Evolutionary conservation across 2,797 vertebrate species (phyloP).

Genomic region (Enteromius paludinosus): DNA sequence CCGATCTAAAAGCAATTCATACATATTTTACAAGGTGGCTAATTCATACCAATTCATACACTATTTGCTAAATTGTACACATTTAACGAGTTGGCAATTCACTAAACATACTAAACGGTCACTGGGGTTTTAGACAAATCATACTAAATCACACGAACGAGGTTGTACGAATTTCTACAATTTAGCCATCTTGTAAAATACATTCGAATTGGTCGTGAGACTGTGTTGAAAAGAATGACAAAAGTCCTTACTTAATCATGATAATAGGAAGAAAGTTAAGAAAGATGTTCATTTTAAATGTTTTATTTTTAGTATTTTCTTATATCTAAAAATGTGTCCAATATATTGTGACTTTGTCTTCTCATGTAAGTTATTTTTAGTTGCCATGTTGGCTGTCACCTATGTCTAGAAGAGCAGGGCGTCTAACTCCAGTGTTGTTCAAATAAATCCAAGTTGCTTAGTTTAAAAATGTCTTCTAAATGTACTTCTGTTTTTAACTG

Average conservation of each 20-base stretch:
- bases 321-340: not conserved
- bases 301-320: not conserved
- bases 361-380: not conserved
- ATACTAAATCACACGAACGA: too few species aligned
- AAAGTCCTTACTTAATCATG: not conserved
- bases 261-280: not conserved
- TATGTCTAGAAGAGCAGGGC: not conserved
- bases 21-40: too few species aligned
- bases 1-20: too few species aligned
- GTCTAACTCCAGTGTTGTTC: not conserved
- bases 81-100: too few species aligned
- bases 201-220: too few species aligned
- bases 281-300: not conserved
- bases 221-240: too few species aligned
- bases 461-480: not conserved
- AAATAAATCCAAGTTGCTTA: not conserved
- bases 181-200: too few species aligned
- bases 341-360: not conserved
- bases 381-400: not conserved
- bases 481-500: constrained; percentile 19
- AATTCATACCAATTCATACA: too few species aligned
- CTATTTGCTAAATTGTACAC: too few species aligned
- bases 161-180: too few species aligned
- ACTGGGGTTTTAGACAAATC: too few species aligned
- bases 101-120: too few species aligned